Evolutionary conservation across 2,113 vertebrate genomes (phyloP).

Genomic region (Apodemus speciosus): DNA sequence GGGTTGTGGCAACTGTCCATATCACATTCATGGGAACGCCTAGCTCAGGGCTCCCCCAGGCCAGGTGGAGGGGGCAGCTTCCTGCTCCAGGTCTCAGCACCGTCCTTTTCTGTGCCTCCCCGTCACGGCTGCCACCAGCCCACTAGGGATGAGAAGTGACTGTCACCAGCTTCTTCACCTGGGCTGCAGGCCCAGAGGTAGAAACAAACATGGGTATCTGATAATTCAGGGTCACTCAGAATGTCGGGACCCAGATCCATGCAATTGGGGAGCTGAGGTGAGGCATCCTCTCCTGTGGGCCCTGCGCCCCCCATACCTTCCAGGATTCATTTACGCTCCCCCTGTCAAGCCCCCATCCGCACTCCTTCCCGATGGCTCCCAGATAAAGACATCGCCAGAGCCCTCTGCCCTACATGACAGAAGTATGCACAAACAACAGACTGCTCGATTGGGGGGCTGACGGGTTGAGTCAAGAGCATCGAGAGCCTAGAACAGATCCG

Average conservation of each 20-base stretch:
- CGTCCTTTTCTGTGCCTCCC: neutral
- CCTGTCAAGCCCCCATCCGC: neutral
- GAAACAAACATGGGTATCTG: neutral
- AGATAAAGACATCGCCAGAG: neutral
- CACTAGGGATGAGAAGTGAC: neutral
- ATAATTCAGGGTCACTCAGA: neutral
- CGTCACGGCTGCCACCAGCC: neutral
- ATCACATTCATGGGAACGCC: neutral
- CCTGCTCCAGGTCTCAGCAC: neutral
- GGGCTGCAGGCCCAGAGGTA: neutral
- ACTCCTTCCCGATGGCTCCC: neutral
- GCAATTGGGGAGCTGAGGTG: neutral
- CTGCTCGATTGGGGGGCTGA: too few species aligned
- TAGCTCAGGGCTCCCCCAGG: neutral
- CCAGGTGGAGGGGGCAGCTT: neutral
- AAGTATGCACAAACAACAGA: neutral
- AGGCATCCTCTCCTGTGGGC: neutral
- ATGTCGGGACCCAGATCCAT: neutral
- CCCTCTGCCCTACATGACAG: neutral
- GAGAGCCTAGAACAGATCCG: neutral
- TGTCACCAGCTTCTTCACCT: neutral
- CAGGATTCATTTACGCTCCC: neutral
- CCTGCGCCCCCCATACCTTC: neutral
- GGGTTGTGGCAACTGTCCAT: neutral
- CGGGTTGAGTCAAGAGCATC: neutral